Percentiles rank a stretch among this genome's conserved stretches.
These are phyloP conservation scores for Nymphalis polychloros DNA, from an alignment of 2,888 invertebrate species.

Conservation along the genomic window DNA sequence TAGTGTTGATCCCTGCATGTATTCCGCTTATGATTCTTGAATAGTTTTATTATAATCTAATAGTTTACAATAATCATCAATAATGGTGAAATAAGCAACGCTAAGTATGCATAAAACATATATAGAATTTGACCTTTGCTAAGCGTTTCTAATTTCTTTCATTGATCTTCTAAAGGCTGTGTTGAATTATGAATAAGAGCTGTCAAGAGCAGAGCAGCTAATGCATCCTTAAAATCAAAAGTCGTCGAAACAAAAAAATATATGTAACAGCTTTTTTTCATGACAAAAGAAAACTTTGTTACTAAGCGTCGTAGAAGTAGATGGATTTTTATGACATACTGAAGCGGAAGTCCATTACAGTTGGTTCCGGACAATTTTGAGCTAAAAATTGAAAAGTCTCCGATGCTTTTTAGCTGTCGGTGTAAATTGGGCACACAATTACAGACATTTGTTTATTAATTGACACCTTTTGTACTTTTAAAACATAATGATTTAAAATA, in stretches of 20 bases:
- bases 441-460: neutral
- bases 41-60: too few relatives aligned
- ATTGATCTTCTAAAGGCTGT: too few relatives aligned
- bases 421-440: neutral
- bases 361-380: conserved; percentile 21
- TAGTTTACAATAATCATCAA: too few relatives aligned
- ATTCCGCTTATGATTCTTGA: too few relatives aligned
- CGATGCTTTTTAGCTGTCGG: conserved; percentile 9
- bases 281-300: neutral
- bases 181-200: too few relatives aligned
- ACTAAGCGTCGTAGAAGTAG: neutral
- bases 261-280: neutral
- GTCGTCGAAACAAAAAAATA: neutral
- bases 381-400: conserved; percentile 10
- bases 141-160: too few relatives aligned
- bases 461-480: neutral
- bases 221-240: neutral
- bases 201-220: too few relatives aligned
- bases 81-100: too few relatives aligned
- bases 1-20: too few relatives aligned
- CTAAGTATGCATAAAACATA: too few relatives aligned
- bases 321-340: conserved; percentile 19
- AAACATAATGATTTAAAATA: neutral
- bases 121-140: too few relatives aligned
- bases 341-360: conserved; percentile 25